Conservation (phyloP, 2,113 vertebrate genomes). For the Cathartes aura region DNA sequence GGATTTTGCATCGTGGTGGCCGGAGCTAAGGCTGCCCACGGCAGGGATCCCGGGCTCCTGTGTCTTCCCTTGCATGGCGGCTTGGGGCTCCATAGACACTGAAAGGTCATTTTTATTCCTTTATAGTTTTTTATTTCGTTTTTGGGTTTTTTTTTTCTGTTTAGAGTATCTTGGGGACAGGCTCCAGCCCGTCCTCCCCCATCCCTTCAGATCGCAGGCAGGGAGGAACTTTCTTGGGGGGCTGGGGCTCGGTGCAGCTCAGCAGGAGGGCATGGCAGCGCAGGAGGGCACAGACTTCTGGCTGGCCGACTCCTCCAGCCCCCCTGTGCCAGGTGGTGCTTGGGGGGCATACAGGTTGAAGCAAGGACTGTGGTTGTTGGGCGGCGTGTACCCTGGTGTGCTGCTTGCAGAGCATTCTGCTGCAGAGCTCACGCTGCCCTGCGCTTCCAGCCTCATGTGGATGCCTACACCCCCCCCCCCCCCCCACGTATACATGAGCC, state of each 20-base stretch:
- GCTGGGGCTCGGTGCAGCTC: background rate
- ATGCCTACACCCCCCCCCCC: background rate
- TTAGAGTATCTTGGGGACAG: background rate
- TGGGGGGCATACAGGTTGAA: background rate
- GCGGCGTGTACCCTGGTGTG: background rate
- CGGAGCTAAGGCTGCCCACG: background rate
- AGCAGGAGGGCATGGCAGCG: background rate
- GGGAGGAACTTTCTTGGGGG: background rate
- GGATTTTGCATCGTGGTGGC: fast-evolving
- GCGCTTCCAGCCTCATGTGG: fast-evolving
- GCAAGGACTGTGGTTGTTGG: background rate
- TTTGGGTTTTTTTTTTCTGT: background rate
- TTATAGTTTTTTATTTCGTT: background rate
- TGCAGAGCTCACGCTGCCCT: background rate
- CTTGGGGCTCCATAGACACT: background rate
- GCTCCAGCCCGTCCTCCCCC: background rate
- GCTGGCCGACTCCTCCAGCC: background rate
- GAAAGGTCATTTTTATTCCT: background rate
- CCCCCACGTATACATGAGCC: fast-evolving
- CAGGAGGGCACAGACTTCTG: background rate
- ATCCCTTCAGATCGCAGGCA: fast-evolving
- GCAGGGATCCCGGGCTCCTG: background rate
- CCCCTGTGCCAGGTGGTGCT: background rate
- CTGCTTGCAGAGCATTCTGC: background rate
- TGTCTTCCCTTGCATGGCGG: background rate